These are phyloP conservation scores for Hemitrygon akajei DNA, from an alignment of 2,797 vertebrate species.

Conservation along the genomic window DNA sequence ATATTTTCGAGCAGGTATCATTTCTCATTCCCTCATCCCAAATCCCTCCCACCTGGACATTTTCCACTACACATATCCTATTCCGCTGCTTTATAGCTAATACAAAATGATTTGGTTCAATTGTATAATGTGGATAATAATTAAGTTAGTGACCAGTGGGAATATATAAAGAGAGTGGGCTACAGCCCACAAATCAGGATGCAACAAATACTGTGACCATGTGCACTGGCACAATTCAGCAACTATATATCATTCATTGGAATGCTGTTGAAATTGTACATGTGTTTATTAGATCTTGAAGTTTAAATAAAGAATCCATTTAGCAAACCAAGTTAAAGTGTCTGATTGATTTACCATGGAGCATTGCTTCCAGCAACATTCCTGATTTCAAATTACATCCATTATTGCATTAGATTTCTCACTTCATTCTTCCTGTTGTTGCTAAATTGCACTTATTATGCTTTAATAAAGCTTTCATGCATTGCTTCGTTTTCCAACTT, in stretches of 20 bases:
- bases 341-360: constrained; percentile 8
- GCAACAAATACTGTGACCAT: neutral
- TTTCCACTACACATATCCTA: neutral
- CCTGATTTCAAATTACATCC: neutral
- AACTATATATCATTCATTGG: neutral
- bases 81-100: too few relatives aligned
- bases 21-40: neutral
- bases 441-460: neutral
- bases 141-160: neutral
- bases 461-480: neutral
- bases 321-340: neutral
- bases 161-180: neutral
- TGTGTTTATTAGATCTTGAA: neutral
- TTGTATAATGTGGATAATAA: neutral
- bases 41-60: neutral
- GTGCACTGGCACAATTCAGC: neutral
- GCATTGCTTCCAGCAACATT: neutral
- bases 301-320: constrained; percentile 11
- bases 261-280: constrained; percentile 8
- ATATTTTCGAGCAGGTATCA: too few relatives aligned
- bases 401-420: neutral
- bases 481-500: neutral
- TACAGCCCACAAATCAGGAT: neutral
- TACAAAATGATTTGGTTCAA: neutral
- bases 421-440: neutral